Conservation (phyloP, 2,113 vertebrate genomes). For the Hucho hucho region DNA sequence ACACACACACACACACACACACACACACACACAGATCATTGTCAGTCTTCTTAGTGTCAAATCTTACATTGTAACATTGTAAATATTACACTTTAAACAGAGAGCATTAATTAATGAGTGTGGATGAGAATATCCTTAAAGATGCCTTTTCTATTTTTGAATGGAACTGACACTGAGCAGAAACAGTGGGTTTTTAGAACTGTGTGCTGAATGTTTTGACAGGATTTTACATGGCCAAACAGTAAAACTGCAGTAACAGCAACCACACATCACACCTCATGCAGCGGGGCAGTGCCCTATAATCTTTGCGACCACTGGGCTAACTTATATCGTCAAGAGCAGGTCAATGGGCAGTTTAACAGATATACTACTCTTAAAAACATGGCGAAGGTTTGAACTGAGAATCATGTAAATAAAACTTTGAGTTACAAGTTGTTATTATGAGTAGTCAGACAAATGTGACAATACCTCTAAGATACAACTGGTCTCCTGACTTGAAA, state of each 20-base stretch:
- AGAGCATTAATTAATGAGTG: background rate
- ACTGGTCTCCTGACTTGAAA: too few species aligned
- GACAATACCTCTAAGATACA: too few species aligned
- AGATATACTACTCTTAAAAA: too few species aligned
- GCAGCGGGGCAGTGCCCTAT: conserved; percentile 33
- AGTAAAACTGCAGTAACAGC: background rate
- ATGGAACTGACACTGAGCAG: background rate
- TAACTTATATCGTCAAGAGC: conserved; percentile 14
- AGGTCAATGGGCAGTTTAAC: background rate
- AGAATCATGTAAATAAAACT: too few species aligned
- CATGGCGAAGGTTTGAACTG: too few species aligned
- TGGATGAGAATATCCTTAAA: background rate
- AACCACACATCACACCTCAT: conserved; percentile 52
- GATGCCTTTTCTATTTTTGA: background rate
- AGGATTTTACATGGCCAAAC: conserved; percentile 26
- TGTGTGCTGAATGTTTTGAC: background rate
- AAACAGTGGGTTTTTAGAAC: too few species aligned
- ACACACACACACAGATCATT: background rate
- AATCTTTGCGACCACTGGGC: conserved; percentile 13
- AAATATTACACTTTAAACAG: background rate
- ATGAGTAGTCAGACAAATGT: too few species aligned
- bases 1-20: too few species aligned
- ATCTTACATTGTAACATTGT: too few species aligned
- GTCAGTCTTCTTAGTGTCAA: too few species aligned
- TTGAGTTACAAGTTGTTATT: too few species aligned